Evolutionary conservation across 2,888 invertebrate genomes (phyloP).

Genomic region (Cylindroiulus punctatus): DNA sequence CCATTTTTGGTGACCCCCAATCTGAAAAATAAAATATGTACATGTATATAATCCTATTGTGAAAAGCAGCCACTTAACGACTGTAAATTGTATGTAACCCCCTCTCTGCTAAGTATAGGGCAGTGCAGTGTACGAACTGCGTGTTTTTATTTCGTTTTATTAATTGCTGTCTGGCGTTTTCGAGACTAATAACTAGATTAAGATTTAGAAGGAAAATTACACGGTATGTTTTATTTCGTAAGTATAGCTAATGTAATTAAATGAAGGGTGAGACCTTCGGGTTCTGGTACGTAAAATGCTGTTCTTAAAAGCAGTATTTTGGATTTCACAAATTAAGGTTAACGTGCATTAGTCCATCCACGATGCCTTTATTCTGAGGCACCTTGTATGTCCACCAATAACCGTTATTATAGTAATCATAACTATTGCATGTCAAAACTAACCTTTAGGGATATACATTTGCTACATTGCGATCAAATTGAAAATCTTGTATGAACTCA

Average conservation of each 20-base stretch:
- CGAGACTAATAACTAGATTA: conserved; percentile 18
- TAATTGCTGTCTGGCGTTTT: conserved; percentile 18
- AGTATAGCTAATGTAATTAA: conserved; percentile 18
- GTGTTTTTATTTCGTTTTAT: neutral
- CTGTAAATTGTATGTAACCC: conserved; percentile 1
- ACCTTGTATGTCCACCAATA: neutral
- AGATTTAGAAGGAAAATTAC: conserved; percentile 9
- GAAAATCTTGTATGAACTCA: too few species aligned
- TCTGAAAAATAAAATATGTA: neutral
- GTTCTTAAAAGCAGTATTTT: neutral
- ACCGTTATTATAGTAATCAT: neutral
- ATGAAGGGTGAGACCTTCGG: conserved; percentile 18
- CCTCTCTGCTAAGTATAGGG: conserved; percentile 1
- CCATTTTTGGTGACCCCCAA: too few species aligned
- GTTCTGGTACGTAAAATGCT: neutral
- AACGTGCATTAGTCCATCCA: neutral
- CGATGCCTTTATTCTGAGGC: neutral
- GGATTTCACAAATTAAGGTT: neutral
- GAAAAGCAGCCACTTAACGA: conserved; percentile 1
- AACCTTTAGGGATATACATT: neutral
- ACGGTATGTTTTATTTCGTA: neutral
- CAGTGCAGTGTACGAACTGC: neutral
- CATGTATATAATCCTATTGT: neutral
- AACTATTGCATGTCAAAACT: neutral
- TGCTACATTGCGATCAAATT: neutral